phyloP scores from a whole-genome alignment of 2,797 vertebrate species.

The Sebastes kiyomatsui region DNA sequence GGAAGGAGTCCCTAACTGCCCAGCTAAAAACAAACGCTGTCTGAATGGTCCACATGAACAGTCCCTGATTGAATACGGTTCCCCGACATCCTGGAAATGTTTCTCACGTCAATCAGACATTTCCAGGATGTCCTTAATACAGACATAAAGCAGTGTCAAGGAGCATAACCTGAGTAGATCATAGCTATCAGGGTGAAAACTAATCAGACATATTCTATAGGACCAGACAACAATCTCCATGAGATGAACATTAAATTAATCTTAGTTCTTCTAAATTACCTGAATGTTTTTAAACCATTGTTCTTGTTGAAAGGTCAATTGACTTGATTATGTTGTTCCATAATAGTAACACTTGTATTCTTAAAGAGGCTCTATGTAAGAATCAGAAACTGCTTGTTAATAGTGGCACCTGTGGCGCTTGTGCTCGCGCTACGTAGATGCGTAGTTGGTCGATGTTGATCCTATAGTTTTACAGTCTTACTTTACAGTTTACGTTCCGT shows the following conservation, averaged over 20 bases:
- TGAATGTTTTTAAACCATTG: background rate
- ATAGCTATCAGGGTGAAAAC: background rate
- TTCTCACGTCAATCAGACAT: constrained; percentile 8
- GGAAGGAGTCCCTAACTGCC: constrained; percentile 22
- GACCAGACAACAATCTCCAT: background rate
- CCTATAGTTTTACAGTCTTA: too few species aligned
- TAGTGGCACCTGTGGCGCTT: too few species aligned
- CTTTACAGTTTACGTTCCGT: too few species aligned
- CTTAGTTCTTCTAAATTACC: background rate
- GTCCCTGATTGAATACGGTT: background rate
- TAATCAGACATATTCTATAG: background rate
- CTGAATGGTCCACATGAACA: background rate
- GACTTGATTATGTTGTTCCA: background rate
- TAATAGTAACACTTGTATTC: background rate
- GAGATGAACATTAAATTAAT: background rate
- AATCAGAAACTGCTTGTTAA: too few species aligned
- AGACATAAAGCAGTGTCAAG: background rate
- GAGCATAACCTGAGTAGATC: background rate
- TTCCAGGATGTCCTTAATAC: background rate
- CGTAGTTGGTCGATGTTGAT: too few species aligned
- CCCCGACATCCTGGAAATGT: background rate
- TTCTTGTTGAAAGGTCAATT: background rate
- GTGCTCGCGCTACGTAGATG: too few species aligned
- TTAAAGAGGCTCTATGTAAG: too few species aligned
- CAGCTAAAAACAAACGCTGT: background rate